Conservation (phyloP, 2,888 invertebrate genomes). For the Loripinus fragilis region DNA sequence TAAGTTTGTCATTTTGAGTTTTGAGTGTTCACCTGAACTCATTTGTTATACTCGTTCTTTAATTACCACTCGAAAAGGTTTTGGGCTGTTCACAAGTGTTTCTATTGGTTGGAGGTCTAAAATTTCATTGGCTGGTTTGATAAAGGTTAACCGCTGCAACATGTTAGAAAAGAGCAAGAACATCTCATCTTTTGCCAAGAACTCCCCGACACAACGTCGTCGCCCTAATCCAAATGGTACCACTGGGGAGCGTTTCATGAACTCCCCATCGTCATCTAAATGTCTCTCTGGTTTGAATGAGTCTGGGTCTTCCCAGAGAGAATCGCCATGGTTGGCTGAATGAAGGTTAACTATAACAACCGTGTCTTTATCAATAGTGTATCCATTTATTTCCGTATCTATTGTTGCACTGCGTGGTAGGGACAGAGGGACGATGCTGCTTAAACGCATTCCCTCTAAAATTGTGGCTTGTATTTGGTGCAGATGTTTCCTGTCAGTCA, state of each 20-base stretch:
- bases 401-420: too few relatives aligned
- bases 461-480: too few relatives aligned
- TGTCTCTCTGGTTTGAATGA: not conserved
- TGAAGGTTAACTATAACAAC: not conserved
- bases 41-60: too few relatives aligned
- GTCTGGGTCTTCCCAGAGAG: not conserved
- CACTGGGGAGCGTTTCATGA: slow-evolving; percentile 43
- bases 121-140: too few relatives aligned
- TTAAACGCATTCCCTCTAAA: too few relatives aligned
- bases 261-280: slow-evolving; percentile 31
- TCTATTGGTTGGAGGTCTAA: too few relatives aligned
- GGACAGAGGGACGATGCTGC: too few relatives aligned
- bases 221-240: slow-evolving; percentile 62
- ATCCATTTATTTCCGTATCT: not conserved
- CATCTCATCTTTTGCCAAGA: slow-evolving; percentile 66
- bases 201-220: slow-evolving; percentile 71
- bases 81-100: too few relatives aligned
- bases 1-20: too few relatives aligned
- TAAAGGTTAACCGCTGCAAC: slow-evolving; percentile 56
- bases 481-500: too few relatives aligned
- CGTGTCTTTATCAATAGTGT: not conserved
- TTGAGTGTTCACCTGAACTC: too few relatives aligned
- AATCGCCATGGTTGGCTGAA: not conserved
- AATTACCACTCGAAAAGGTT: too few relatives aligned
- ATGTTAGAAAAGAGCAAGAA: slow-evolving; percentile 64